Evolutionary conservation across 2,113 vertebrate species (phyloP).

Genomic region (Coptodon bakossiorum): DNA sequence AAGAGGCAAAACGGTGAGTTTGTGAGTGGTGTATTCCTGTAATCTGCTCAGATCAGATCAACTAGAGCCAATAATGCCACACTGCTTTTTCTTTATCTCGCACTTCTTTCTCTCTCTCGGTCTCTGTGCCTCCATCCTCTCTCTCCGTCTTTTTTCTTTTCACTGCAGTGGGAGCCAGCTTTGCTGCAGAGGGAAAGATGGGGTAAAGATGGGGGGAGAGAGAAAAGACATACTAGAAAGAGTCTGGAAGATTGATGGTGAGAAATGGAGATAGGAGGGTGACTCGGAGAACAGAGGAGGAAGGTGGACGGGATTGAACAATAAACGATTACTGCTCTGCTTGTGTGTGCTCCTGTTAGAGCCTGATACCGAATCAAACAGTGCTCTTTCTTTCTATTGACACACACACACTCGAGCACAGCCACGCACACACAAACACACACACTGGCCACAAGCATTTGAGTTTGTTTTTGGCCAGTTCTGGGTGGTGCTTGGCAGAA

Average conservation of each 20-base stretch:
- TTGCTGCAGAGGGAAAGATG: conserved; percentile 66
- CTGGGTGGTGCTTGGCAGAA: conserved; percentile 64
- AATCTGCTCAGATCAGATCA: conserved; percentile 74
- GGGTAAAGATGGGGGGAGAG: conserved; percentile 29
- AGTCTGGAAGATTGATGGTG: conserved; percentile 38
- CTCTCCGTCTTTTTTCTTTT: conserved; percentile 28
- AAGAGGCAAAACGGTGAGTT: conserved; percentile 52
- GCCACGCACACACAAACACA: neutral
- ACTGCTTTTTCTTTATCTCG: conserved; percentile 49
- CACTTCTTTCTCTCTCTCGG: conserved; percentile 14
- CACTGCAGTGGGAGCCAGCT: conserved; percentile 61
- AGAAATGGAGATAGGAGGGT: conserved; percentile 43
- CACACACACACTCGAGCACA: conserved; percentile 2
- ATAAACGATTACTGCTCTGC: conserved; percentile 40
- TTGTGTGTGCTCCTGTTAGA: conserved; percentile 50
- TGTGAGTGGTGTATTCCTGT: conserved; percentile 71
- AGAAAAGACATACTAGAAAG: conserved; percentile 26
- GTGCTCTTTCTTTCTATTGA: conserved; percentile 42
- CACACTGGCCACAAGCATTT: conserved; percentile 50
- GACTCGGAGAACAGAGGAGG: conserved; percentile 26
- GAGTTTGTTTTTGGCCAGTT: conserved; percentile 65
- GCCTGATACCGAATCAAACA: conserved; percentile 58
- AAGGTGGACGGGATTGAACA: conserved; percentile 36
- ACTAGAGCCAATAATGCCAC: conserved; percentile 69
- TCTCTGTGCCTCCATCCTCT: conserved; percentile 1